Evolutionary conservation across 2,888 invertebrate species (phyloP).

Genomic region (Papilio elwesi): DNA sequence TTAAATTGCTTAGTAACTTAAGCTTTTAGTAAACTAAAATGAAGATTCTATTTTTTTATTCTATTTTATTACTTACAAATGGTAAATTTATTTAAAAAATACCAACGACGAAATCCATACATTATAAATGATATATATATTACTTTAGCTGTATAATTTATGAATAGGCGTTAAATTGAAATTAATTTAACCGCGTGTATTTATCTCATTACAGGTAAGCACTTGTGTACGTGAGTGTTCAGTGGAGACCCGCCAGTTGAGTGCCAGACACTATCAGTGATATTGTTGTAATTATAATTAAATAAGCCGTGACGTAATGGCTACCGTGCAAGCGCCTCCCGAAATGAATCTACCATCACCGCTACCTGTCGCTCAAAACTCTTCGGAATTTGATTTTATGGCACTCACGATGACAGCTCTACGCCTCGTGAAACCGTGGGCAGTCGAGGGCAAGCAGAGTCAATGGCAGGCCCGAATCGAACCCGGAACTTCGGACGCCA

Average conservation of each 20-base stretch:
- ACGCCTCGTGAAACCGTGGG: constrained; percentile 75
- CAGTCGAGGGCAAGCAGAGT: constrained; percentile 58
- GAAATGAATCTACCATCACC: constrained; percentile 67
- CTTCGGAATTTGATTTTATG: constrained; percentile 69
- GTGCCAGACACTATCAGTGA: constrained; percentile 38
- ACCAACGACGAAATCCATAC: not conserved
- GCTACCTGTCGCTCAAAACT: constrained; percentile 64
- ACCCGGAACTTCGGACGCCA: constrained; percentile 67
- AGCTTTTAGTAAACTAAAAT: no score
- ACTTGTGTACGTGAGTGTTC: constrained; percentile 54
- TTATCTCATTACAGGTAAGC: constrained; percentile 29
- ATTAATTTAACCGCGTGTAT: constrained; percentile 22
- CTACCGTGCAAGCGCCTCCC: constrained; percentile 69
- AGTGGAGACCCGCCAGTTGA: constrained; percentile 58
- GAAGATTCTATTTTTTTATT: no score
- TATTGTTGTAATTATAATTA: constrained; percentile 37
- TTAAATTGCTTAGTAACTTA: no score
- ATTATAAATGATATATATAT: not conserved
- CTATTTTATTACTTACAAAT: not conserved
- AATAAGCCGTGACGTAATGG: constrained; percentile 55
- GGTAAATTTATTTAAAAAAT: not conserved
- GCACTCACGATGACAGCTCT: constrained; percentile 80
- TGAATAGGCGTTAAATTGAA: not conserved
- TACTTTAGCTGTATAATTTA: not conserved
- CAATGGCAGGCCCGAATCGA: constrained; percentile 59